These are phyloP conservation scores for Lithophane leautieri DNA, from an alignment of 2,888 invertebrate genomes.

Conservation along the genomic window DNA sequence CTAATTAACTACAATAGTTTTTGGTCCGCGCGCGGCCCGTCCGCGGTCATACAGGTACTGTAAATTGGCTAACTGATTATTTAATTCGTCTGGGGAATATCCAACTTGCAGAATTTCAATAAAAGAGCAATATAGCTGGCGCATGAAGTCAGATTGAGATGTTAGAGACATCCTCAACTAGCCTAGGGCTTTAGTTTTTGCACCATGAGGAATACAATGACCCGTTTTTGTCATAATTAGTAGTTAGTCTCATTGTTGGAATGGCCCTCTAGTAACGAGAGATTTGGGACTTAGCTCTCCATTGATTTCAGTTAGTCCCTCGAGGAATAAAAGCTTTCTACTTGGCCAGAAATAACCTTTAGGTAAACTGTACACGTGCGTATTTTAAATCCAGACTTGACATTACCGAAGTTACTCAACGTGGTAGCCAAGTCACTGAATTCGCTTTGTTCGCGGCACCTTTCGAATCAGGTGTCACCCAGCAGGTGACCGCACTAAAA, in stretches of 20 bases:
- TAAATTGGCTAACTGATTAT: not conserved
- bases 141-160: not conserved
- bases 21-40: too few species aligned
- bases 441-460: slow-evolving; percentile 57
- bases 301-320: not conserved
- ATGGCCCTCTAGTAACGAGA: not conserved
- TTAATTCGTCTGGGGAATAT: not conserved
- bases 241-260: not conserved
- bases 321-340: not conserved
- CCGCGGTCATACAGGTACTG: too few species aligned
- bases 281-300: not conserved
- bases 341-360: not conserved
- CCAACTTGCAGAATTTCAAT: not conserved
- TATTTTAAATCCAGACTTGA: not conserved
- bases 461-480: slow-evolving; percentile 64
- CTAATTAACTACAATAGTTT: too few species aligned
- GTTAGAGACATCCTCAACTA: too few species aligned
- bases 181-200: not conserved
- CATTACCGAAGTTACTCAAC: slow-evolving; percentile 6
- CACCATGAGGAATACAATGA: not conserved
- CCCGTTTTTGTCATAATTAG: not conserved
- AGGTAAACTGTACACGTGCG: not conserved
- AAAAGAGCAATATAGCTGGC: not conserved
- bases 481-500: slow-evolving; percentile 70
- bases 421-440: slow-evolving; percentile 34